A percentile compares a stretch with the other conserved stretches of the same genome.
phyloP scores from a whole-genome alignment of 2,888 invertebrate genomes.

The Polydrusus cervinus region DNA sequence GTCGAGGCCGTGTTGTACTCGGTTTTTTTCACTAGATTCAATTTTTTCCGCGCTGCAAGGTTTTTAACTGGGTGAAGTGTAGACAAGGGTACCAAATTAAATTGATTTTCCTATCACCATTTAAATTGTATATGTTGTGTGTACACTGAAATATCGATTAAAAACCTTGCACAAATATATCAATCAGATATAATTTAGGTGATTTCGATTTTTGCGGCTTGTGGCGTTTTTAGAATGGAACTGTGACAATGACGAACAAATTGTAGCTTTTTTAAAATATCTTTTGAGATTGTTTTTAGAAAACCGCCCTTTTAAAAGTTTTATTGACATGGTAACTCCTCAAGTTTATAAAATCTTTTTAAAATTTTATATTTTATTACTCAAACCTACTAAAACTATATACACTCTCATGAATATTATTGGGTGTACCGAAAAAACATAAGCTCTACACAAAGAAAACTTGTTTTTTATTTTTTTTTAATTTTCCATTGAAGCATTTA shows the following conservation, averaged over 20 bases:
- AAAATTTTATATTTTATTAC: too few relatives aligned
- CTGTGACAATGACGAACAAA: constrained; percentile 23
- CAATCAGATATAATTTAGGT: constrained; percentile 7
- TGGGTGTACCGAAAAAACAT: too few relatives aligned
- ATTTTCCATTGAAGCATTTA: too few relatives aligned
- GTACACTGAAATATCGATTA: not conserved
- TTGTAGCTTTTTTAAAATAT: constrained; percentile 5
- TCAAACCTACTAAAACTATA: too few relatives aligned
- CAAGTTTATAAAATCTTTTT: not conserved
- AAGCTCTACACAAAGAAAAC: too few relatives aligned
- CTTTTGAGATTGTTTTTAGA: not conserved
- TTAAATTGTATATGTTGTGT: too few relatives aligned
- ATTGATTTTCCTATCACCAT: too few relatives aligned
- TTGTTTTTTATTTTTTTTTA: too few relatives aligned
- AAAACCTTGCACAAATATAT: constrained; percentile 16
- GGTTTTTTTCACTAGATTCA: constrained; percentile 14
- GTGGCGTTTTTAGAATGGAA: constrained; percentile 19
- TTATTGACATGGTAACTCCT: constrained; percentile 1
- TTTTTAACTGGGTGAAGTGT: not conserved
- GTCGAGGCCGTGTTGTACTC: constrained; percentile 4
- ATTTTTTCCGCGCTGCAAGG: constrained; percentile 11
- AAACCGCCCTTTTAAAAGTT: not conserved
- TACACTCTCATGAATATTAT: too few relatives aligned
- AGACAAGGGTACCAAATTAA: too few relatives aligned
- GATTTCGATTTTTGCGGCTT: constrained; percentile 14